phyloP scores from a whole-genome alignment of 1,140 invertebrate genomes.

The Halictus rubicundus region DNA sequence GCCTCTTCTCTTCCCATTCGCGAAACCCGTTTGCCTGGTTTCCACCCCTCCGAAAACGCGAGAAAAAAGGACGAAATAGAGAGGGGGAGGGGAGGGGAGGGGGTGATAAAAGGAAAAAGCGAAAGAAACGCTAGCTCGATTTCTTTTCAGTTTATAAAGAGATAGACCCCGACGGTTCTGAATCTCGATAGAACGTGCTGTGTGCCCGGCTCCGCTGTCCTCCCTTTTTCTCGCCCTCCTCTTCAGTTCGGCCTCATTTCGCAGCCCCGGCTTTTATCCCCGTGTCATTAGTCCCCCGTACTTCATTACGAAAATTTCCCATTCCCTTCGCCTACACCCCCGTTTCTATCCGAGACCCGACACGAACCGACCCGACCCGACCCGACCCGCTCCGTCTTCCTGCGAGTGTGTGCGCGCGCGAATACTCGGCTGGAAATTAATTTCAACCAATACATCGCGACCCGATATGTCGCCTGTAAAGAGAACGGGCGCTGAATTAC shows the following conservation, averaged over 20 bases:
- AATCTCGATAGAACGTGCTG: conserved; percentile 40
- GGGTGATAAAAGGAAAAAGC: background rate
- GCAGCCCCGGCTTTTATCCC: conserved; percentile 40
- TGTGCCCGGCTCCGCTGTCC: conserved; percentile 7
- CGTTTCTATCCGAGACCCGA: no score
- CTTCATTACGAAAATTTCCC: conserved; percentile 47
- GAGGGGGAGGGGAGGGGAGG: background rate
- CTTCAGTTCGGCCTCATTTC: conserved; percentile 41
- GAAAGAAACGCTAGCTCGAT: conserved; percentile 30
- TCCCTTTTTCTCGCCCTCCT: conserved; percentile 20
- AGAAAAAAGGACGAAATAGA: background rate
- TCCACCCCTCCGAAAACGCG: conserved; percentile 23
- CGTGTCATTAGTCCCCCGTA: conserved; percentile 50
- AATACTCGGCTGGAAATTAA: conserved; percentile 15
- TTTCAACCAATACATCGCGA: conserved; percentile 33
- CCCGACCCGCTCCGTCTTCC: background rate
- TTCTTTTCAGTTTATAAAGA: conserved; percentile 52
- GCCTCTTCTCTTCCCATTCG: background rate
- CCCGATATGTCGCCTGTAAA: background rate
- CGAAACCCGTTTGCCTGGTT: conserved; percentile 24
- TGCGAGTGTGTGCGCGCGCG: no score
- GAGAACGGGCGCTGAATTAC: conserved; percentile 1
- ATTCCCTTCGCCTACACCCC: background rate
- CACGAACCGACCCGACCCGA: no score
- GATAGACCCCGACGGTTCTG: conserved; percentile 38